Conservation (phyloP, 1,140 invertebrate species). For the Bombus huntii region DNA sequence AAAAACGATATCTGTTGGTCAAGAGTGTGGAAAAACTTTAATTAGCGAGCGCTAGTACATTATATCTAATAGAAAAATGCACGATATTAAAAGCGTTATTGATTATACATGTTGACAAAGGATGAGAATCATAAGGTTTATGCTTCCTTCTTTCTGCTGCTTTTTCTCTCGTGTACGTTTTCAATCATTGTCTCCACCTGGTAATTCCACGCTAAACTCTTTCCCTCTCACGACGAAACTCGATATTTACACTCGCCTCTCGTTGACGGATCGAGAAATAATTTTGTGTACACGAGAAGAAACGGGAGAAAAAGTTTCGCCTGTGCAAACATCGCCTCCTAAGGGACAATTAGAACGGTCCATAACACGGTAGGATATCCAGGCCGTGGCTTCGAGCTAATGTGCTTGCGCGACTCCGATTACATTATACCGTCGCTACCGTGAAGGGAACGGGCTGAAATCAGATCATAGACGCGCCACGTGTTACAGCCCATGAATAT, state of each 20-base stretch:
- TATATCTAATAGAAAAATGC: neutral
- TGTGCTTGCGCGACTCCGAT: slow-evolving; percentile 57
- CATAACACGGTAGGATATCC: slow-evolving; percentile 51
- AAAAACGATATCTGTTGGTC: neutral
- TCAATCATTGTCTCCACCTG: neutral
- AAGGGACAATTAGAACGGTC: slow-evolving; percentile 63
- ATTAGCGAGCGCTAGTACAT: neutral
- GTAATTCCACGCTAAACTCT: slow-evolving; percentile 6
- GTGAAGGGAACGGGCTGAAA: slow-evolving; percentile 46
- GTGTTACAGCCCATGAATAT: slow-evolving; percentile 31
- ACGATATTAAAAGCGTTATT: neutral
- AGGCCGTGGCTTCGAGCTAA: slow-evolving; percentile 48
- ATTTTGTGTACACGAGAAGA: slow-evolving; percentile 63
- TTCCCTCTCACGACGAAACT: slow-evolving; percentile 32
- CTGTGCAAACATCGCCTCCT: slow-evolving; percentile 45
- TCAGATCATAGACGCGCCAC: slow-evolving; percentile 40
- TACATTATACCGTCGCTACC: slow-evolving; percentile 50
- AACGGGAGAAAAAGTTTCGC: slow-evolving; percentile 53
- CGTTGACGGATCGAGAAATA: slow-evolving; percentile 61
- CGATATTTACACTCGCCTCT: slow-evolving; percentile 39
- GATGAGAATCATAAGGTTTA: neutral
- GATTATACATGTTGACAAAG: neutral
- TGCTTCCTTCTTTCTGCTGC: neutral
- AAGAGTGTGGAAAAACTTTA: neutral
- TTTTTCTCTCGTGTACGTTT: neutral